phyloP scores from a whole-genome alignment of 2,113 vertebrate species.

The Rhombomys opimus region DNA sequence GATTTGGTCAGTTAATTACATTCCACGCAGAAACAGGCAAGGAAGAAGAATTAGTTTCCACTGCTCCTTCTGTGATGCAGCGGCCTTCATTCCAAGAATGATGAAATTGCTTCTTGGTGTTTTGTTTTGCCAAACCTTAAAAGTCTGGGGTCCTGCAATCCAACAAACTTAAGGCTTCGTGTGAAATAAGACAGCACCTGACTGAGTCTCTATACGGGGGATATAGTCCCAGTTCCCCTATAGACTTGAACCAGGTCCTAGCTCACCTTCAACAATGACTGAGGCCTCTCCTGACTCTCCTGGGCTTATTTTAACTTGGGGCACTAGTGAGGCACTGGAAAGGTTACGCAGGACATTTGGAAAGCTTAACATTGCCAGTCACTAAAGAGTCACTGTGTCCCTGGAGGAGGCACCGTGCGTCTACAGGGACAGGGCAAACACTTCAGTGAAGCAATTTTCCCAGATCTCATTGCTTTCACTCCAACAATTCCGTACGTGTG shows the following conservation, averaged over 20 bases:
- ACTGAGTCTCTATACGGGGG: not conserved
- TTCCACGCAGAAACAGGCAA: conserved; percentile 62
- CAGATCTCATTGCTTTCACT: not conserved
- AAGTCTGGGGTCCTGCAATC: conserved; percentile 55
- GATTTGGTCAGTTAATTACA: conserved; percentile 76
- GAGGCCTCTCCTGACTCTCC: not conserved
- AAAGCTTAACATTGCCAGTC: not conserved
- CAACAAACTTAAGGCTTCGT: conserved; percentile 34
- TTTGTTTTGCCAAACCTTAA: conserved; percentile 60
- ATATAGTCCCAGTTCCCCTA: not conserved
- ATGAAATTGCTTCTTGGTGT: conserved; percentile 28
- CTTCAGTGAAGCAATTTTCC: not conserved
- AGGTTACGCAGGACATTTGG: not conserved
- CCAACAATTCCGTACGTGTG: not conserved
- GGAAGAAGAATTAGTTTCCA: conserved; percentile 50
- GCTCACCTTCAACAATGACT: not conserved
- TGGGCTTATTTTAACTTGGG: not conserved
- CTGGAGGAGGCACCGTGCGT: not conserved
- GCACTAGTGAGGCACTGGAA: not conserved
- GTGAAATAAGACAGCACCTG: conserved; percentile 62
- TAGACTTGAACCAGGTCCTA: not conserved
- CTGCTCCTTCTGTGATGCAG: conserved; percentile 15
- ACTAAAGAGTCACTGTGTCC: not conserved
- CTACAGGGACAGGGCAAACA: not conserved
- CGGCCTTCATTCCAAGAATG: conserved; percentile 65